Percentiles rank a stretch among this genome's conserved stretches.
These are phyloP conservation scores for Megastigmus dorsalis DNA, from an alignment of 2,888 invertebrate genomes.

Conservation along the genomic window DNA sequence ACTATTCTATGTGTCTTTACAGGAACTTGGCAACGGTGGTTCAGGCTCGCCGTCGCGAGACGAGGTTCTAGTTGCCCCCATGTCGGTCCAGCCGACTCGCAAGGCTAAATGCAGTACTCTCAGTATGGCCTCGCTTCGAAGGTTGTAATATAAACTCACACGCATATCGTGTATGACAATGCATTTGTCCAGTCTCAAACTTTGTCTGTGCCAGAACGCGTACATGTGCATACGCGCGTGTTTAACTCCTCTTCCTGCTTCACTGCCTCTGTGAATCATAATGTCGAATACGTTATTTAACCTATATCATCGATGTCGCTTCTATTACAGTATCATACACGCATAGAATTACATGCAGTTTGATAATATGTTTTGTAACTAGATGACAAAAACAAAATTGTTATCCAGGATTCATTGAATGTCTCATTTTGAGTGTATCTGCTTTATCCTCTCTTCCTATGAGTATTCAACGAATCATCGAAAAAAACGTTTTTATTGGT, in stretches of 20 bases:
- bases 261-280: conserved; percentile 15
- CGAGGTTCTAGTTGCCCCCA: conserved; percentile 83
- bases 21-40: conserved; percentile 83
- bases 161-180: background rate
- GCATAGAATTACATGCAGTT: background rate
- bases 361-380: conserved; percentile 13
- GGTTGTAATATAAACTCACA: conserved; percentile 70
- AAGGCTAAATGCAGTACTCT: conserved; percentile 83
- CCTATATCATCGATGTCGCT: background rate
- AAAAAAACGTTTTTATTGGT: background rate
- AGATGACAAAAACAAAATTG: conserved; percentile 10
- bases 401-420: conserved; percentile 13
- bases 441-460: no score
- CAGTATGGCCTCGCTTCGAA: conserved; percentile 81
- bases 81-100: conserved; percentile 90
- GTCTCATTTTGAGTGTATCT: no score
- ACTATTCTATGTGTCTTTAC: conserved; percentile 67
- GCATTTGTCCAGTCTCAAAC: background rate
- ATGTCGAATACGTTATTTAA: conserved; percentile 37
- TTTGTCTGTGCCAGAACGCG: conserved; percentile 16
- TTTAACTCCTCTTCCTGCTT: conserved; percentile 27
- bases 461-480: conserved; percentile 3
- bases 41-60: conserved; percentile 77
- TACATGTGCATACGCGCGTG: conserved; percentile 19
- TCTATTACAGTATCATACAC: conserved; percentile 15